phyloP scores from a whole-genome alignment of 2,797 vertebrate genomes.

The Phoeniculus purpureus region DNA sequence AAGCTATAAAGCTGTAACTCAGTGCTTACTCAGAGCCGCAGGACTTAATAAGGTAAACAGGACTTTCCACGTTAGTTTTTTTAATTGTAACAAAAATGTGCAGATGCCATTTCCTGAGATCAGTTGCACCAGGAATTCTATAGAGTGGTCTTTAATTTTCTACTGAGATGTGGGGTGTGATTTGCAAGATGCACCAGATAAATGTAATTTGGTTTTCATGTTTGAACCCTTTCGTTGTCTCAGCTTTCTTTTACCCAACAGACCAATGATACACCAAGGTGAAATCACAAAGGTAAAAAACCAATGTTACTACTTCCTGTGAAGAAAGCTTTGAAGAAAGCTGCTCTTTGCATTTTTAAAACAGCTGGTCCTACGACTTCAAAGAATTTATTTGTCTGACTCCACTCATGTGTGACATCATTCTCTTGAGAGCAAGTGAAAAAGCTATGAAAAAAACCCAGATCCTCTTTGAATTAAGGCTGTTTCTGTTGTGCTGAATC shows the following conservation, averaged over 20 bases:
- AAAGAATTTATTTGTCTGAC: neutral
- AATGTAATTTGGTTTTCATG: neutral
- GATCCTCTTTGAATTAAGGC: neutral
- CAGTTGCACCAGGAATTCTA: neutral
- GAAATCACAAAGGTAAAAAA: conserved; percentile 15
- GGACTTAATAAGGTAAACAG: neutral
- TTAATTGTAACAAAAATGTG: neutral
- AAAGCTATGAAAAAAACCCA: neutral
- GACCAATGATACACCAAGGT: fast-evolving
- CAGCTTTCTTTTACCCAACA: neutral
- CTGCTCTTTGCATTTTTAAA: conserved; percentile 18
- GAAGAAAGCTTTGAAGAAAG: neutral
- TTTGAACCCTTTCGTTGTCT: neutral
- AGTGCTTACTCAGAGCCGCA: neutral
- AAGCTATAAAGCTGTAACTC: neutral
- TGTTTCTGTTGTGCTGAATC: neutral
- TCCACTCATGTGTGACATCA: neutral
- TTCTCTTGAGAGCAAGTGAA: neutral
- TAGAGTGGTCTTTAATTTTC: neutral
- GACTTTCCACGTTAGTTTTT: neutral
- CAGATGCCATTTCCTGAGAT: neutral
- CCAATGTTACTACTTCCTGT: neutral
- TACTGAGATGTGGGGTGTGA: neutral
- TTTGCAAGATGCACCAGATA: neutral
- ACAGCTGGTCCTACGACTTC: neutral